Evolutionary conservation across 2,888 invertebrate genomes (phyloP).

Genomic region (Diloba caeruleocephala): DNA sequence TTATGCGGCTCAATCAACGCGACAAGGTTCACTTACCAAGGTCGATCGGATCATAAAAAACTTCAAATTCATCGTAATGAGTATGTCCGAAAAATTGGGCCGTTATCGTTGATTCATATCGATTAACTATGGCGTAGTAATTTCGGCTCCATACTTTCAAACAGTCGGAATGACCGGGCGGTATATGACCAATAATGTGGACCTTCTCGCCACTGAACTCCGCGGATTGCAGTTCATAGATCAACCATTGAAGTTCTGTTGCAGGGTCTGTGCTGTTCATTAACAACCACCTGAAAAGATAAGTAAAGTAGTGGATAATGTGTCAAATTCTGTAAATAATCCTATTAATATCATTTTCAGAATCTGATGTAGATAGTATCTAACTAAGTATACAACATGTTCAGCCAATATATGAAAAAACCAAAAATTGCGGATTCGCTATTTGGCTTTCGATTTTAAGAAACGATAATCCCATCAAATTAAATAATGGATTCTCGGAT

Average conservation of each 20-base stretch:
- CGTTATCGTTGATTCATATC: slow-evolving; percentile 96
- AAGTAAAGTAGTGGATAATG: neutral
- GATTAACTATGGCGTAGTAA: slow-evolving; percentile 95
- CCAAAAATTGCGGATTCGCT: too few relatives aligned
- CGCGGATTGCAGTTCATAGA: slow-evolving; percentile 97
- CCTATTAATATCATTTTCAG: too few relatives aligned
- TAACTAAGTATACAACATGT: too few relatives aligned
- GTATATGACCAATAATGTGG: slow-evolving; percentile 99
- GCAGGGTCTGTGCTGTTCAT: slow-evolving; percentile 99
- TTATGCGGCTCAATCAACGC: slow-evolving; percentile 20
- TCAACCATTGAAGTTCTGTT: slow-evolving; percentile 98
- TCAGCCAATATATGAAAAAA: too few relatives aligned
- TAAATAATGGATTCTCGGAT: too few relatives aligned
- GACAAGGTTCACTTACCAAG: slow-evolving; percentile 87
- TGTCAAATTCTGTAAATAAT: too few relatives aligned
- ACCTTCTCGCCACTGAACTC: slow-evolving; percentile 98
- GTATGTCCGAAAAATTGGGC: slow-evolving; percentile 99
- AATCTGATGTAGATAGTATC: too few relatives aligned
- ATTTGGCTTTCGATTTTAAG: too few relatives aligned
- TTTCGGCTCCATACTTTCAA: slow-evolving; percentile 98
- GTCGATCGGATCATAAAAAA: slow-evolving; percentile 96
- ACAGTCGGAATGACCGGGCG: slow-evolving; percentile 97
- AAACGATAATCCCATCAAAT: too few relatives aligned
- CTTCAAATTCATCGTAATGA: slow-evolving; percentile 97
- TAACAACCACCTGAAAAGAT: slow-evolving; percentile 93